These are phyloP conservation scores for Tricholauxania praeusta DNA, from an alignment of 2,888 invertebrate species.

Conservation along the genomic window DNA sequence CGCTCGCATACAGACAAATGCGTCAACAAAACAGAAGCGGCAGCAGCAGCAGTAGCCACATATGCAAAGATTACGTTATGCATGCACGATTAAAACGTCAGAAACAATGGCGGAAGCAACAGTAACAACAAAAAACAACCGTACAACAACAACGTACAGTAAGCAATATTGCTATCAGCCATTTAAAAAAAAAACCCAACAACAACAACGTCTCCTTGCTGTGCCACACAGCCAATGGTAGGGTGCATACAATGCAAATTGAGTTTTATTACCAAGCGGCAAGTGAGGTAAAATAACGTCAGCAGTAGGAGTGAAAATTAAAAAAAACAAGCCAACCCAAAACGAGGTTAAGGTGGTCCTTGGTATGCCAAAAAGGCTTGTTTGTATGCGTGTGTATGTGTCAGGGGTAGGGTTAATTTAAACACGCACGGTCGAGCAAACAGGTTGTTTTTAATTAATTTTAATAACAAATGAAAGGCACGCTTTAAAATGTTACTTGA, in stretches of 20 bases:
- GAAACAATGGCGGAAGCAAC: slow-evolving; percentile 11
- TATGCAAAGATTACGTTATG: slow-evolving; percentile 34
- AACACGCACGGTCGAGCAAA: slow-evolving; percentile 49
- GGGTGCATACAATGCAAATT: slow-evolving; percentile 14
- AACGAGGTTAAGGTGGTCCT: too few species aligned
- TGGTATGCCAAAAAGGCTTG: neutral
- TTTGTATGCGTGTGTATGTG: neutral
- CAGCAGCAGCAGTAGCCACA: neutral
- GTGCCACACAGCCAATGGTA: neutral
- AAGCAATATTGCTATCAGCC: slow-evolving; percentile 24
- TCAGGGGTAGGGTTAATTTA: slow-evolving; percentile 49
- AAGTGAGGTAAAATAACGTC: slow-evolving; percentile 27
- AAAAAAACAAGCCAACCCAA: neutral
- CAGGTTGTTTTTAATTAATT: slow-evolving; percentile 32
- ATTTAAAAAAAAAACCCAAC: slow-evolving; percentile 5
- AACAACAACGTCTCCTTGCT: neutral
- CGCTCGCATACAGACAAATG: neutral
- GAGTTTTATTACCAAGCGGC: slow-evolving; percentile 22
- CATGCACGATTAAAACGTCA: slow-evolving; percentile 38
- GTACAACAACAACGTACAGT: neutral
- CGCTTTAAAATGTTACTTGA: neutral
- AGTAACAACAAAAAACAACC: slow-evolving; percentile 7
- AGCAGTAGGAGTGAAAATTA: slow-evolving; percentile 15
- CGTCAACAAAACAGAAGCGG: slow-evolving; percentile 14
- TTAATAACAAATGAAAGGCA: slow-evolving; percentile 21